Evolutionary conservation across 2,888 invertebrate genomes (phyloP).

Genomic region (Polymixis flavicincta): DNA sequence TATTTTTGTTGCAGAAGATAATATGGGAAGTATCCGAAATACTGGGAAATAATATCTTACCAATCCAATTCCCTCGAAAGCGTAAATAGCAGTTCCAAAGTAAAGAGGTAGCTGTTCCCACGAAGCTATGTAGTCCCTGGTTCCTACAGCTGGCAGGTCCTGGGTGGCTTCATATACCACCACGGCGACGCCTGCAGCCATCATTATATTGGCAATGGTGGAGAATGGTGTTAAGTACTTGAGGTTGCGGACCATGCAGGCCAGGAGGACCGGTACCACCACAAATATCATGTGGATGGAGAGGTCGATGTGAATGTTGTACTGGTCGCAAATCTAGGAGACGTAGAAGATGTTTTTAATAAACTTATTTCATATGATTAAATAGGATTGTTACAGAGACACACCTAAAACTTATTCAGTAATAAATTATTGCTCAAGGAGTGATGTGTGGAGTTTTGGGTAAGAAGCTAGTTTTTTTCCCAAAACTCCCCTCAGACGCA

Average conservation of each 20-base stretch:
- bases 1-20: not conserved
- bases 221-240: slow-evolving; percentile 98
- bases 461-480: not conserved
- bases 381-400: not conserved
- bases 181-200: slow-evolving; percentile 93
- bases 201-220: slow-evolving; percentile 96
- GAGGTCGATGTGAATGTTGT: slow-evolving; percentile 91
- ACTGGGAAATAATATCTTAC: slow-evolving; percentile 86
- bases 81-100: slow-evolving; percentile 98
- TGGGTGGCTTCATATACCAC: slow-evolving; percentile 94
- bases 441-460: not conserved
- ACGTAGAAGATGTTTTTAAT: not conserved
- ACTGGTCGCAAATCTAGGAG: slow-evolving; percentile 92
- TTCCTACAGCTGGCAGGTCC: slow-evolving; percentile 92
- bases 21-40: not conserved
- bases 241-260: slow-evolving; percentile 95
- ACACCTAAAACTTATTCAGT: not conserved
- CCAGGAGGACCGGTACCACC: slow-evolving; percentile 93
- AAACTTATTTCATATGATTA: too few species aligned
- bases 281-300: slow-evolving; percentile 94
- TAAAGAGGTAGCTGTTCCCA: slow-evolving; percentile 94
- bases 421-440: too few species aligned
- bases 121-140: slow-evolving; percentile 91
- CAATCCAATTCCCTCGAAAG: slow-evolving; percentile 98
- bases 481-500: too few species aligned